A percentile compares a stretch with the other conserved stretches of the same genome.
Conservation (phyloP, 2,797 vertebrate genomes). For the Cyclura pinguis region DNA sequence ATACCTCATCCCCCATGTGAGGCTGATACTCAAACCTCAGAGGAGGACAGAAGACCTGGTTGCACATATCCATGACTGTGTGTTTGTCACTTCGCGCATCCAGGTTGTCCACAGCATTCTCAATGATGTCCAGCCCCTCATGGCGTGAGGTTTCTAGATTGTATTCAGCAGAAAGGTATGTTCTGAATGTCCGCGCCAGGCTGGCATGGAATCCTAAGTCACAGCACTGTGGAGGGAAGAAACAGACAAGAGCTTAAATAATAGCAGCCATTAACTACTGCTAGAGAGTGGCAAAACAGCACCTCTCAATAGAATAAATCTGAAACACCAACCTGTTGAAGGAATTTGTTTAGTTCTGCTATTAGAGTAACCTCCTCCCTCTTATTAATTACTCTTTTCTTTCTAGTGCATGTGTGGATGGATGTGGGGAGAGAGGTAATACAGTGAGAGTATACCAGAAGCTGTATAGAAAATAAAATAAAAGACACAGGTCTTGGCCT, state of each 20-base stretch:
- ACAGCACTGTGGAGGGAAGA: constrained; percentile 85
- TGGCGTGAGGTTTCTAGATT: constrained; percentile 97
- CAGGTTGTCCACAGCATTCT: constrained; percentile 94
- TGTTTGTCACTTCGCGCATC: constrained; percentile 96
- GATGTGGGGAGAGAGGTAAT: too few species aligned
- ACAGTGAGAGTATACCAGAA: too few species aligned
- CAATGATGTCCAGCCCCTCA: constrained; percentile 93
- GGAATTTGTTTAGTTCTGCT: background rate
- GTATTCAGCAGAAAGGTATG: constrained; percentile 97
- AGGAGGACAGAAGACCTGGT: constrained; percentile 96
- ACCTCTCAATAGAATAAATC: background rate
- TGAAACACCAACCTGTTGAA: background rate
- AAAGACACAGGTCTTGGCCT: background rate
- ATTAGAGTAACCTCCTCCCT: background rate
- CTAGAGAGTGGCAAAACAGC: background rate
- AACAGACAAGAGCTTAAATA: background rate
- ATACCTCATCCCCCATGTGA: constrained; percentile 98
- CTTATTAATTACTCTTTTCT: background rate
- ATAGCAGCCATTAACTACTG: background rate
- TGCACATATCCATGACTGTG: constrained; percentile 95
- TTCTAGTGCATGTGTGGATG: background rate
- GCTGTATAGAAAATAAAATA: background rate
- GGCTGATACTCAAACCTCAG: constrained; percentile 98
- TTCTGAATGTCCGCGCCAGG: constrained; percentile 93
- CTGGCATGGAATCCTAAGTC: constrained; percentile 96